Evolutionary conservation across 64 coral and sea anemone genomes (phyloP).

Genomic region (Porites lutea): DNA sequence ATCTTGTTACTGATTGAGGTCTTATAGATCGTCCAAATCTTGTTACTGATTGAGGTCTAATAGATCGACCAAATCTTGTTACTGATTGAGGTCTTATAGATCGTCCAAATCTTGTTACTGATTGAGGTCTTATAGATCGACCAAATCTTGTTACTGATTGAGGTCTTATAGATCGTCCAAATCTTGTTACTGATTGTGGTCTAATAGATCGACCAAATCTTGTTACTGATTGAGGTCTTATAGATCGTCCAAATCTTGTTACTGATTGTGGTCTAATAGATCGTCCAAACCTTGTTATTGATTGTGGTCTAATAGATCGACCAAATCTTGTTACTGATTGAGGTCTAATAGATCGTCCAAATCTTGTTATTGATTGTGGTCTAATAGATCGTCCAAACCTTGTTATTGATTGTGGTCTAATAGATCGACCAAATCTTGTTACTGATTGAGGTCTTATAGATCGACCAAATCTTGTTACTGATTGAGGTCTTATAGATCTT

Average conservation of each 20-base stretch:
- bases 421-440: too few species aligned
- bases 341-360: neutral
- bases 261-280: neutral
- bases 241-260: neutral
- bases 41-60: neutral
- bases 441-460: neutral
- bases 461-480: too few species aligned
- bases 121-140: neutral
- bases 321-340: too few species aligned
- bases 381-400: neutral
- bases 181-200: neutral
- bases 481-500: neutral
- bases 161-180: neutral
- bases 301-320: too few species aligned
- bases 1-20: too few species aligned
- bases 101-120: neutral
- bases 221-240: neutral
- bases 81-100: neutral
- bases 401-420: neutral
- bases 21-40: neutral
- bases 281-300: too few species aligned
- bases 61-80: neutral
- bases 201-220: neutral
- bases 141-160: too few species aligned
- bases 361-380: neutral